These are phyloP conservation scores for Macropis europaea DNA, from an alignment of 2,888 invertebrate genomes.

Conservation along the genomic window DNA sequence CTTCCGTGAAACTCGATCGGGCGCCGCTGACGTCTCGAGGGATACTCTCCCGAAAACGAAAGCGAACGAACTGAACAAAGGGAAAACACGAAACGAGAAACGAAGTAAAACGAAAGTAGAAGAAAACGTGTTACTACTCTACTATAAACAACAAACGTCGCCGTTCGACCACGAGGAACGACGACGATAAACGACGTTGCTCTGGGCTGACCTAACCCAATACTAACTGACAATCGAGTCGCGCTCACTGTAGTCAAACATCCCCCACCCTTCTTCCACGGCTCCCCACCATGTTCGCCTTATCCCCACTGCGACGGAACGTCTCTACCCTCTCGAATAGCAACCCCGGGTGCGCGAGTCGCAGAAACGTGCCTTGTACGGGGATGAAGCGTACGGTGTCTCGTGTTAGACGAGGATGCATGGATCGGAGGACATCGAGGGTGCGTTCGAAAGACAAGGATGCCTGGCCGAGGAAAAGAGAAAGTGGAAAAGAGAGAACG, in stretches of 20 bases:
- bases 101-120: slow-evolving; percentile 14
- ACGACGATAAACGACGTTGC: slow-evolving; percentile 65
- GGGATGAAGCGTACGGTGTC: slow-evolving; percentile 18
- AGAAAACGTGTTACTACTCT: slow-evolving; percentile 49
- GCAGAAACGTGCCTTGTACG: slow-evolving; percentile 43
- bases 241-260: slow-evolving; percentile 78
- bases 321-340: slow-evolving; percentile 62
- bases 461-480: slow-evolving; percentile 14
- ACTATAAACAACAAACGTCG: slow-evolving; percentile 59
- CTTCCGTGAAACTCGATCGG: no score
- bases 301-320: slow-evolving; percentile 50
- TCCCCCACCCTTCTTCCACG: slow-evolving; percentile 67
- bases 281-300: slow-evolving; percentile 26
- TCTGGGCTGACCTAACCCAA: slow-evolving; percentile 84
- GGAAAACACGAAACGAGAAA: background rate
- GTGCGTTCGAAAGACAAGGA: slow-evolving; percentile 3
- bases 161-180: slow-evolving; percentile 55
- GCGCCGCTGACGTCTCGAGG: background rate
- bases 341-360: slow-evolving; percentile 68
- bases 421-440: background rate
- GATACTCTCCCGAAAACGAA: background rate
- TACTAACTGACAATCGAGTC: slow-evolving; percentile 80
- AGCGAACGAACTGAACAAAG: slow-evolving; percentile 21
- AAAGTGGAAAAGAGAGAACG: background rate
- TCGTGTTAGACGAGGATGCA: slow-evolving; percentile 7